Percentiles rank a stretch among this genome's conserved stretches.
Evolutionary conservation across 2,888 invertebrate genomes (phyloP).

Genomic region (Drosophila robusta): DNA sequence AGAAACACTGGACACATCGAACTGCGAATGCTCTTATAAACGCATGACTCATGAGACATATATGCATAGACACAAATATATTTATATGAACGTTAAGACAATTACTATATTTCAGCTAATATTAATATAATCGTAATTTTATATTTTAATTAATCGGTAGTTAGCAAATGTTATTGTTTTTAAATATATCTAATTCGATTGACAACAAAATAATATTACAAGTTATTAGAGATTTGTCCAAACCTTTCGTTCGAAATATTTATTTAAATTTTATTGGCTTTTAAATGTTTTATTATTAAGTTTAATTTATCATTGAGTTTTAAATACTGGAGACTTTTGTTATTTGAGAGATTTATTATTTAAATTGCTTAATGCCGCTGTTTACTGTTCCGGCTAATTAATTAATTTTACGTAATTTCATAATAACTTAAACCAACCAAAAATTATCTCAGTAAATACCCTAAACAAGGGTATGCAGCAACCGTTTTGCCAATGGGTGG

Average conservation of each 20-base stretch:
- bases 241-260: no score
- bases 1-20: neutral
- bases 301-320: neutral
- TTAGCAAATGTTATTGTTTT: no score
- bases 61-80: no score
- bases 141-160: no score
- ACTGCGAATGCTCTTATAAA: slow-evolving; percentile 5
- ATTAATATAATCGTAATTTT: no score
- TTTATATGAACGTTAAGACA: no score
- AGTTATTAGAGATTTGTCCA: no score
- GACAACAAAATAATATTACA: no score
- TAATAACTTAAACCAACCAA: neutral
- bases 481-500: slow-evolving; percentile 21
- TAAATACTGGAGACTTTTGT: neutral
- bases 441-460: neutral
- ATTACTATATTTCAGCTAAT: no score
- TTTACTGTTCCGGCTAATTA: neutral
- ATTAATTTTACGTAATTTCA: neutral
- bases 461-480: neutral
- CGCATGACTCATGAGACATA: neutral
- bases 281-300: no score
- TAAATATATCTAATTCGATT: no score
- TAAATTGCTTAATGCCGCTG: neutral
- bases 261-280: no score
- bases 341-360: neutral